Base-by-base conservation (phyloP, 2,113 vertebrate genomes). In the Bufo bufo region DNA sequence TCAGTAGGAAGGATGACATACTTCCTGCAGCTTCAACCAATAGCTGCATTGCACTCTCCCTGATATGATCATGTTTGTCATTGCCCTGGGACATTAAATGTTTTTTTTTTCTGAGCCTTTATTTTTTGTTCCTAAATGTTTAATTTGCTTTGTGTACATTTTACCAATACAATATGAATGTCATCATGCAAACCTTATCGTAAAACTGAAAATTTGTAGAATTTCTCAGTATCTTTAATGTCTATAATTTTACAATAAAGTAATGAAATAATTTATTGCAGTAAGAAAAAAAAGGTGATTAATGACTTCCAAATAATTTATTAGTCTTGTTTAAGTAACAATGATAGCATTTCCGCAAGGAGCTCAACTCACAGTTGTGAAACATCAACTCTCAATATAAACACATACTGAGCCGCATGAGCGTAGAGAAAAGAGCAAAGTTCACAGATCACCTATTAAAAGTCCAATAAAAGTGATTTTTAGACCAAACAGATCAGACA, bases 401-500 rank as follows among this genome's bases (percentile, higher is more conserved):
- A 93, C 90, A 90, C 87, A 93, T 90, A 4, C 90, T 89, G 85
- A 90, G 79, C 84, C 77, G 6, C 90, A 89, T 69, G 90, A 81
- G 82, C 89, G 80, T 89, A 91, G 52, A 93, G 92, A 89, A 86
- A 89, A 92, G 91, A 90, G 82, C 87, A 90, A 66, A 91, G 90
- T 91, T 91, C 86, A 2, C 23, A 91, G 89, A 89, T 89, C 91
- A 6, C 47, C 58, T 91, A 93, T 83, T 79, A 52, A 91, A 91
- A 89, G 75, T 85, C 90, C 89, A 90, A 90, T 92, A 90, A 94
- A 92, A 92, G 90, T 90, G 6, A 92, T 91, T 82, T 0, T 72
- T 91, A 72, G 90, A 82, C 84, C 79, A 91, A 89, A 84, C 72
- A 91, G 90, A 92, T 59, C 87, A 92, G 88, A 56, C 91, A 83